These are phyloP conservation scores for Catostomus latipinnis DNA, from an alignment of 2,797 vertebrate genomes.

Conservation along the genomic window DNA sequence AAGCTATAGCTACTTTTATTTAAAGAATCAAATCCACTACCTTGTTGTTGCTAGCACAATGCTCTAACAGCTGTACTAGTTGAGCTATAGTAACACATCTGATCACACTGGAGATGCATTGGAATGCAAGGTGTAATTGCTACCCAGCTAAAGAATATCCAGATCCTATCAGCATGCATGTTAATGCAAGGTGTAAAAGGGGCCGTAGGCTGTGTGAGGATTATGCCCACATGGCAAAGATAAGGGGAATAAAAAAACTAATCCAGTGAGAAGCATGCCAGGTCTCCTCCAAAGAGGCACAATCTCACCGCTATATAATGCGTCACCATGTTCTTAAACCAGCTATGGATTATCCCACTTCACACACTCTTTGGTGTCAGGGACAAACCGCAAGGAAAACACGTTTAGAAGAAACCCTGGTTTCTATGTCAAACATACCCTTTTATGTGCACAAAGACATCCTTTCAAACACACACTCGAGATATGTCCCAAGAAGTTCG, in stretches of 20 bases:
- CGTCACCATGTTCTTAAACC: constrained; percentile 49
- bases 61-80: no score
- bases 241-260: constrained; percentile 73
- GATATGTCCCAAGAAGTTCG: neutral
- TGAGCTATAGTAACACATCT: no score
- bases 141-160: no score
- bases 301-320: constrained; percentile 54
- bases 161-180: no score
- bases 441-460: constrained; percentile 39
- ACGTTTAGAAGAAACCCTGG: neutral
- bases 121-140: no score
- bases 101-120: no score
- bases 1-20: no score
- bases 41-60: no score
- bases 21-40: no score
- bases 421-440: constrained; percentile 33
- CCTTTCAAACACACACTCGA: constrained; percentile 19
- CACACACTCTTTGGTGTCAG: constrained; percentile 26
- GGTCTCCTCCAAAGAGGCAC: constrained; percentile 75
- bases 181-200: no score
- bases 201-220: constrained; percentile 72
- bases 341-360: constrained; percentile 52
- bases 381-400: neutral
- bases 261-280: constrained; percentile 80
- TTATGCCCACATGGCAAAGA: constrained; percentile 73